Evolutionary conservation across 2,113 vertebrate species (phyloP), one percentile per base, ranked within the genome.

Genomic region (Herpailurus yagouaroundi): DNA sequence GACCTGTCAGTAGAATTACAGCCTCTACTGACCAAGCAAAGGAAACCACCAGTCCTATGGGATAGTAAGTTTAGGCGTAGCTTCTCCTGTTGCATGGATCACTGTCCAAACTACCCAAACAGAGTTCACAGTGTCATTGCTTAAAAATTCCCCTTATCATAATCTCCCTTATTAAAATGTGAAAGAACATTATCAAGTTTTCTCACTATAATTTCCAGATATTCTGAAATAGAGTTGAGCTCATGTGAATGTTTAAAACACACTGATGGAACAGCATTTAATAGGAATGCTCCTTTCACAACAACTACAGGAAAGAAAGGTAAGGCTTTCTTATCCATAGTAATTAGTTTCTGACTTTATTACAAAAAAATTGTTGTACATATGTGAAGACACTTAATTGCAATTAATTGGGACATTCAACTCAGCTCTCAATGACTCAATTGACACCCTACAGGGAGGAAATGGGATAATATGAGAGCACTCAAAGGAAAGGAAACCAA

Each of bases 261-360:
- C 31, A 71, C 36, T 91, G 7, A 93, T 64, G 48, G 52, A 91
- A 74, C 19, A 89, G 8, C 60, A 76, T n/a, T 91, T 97, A 57
- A 82, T 36, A 94, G 55, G 21, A 95, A 83, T 23, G 15, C 1
- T 95, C 1, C 55, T 92, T 85, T 27, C 45, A 45, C 45, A 87
- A 82, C 10, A 76, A 82, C 33, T 69, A 36, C 19, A 76, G 41
- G 29, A 76, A 91, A 27, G 25, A 77, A 92, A 93, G 3, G 81
- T 60, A 95, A 74, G 33, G 1, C 0, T 25, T 79, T 73, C 23
- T 68, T 87, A 66, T 81, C 33, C 82, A 82, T 29, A 94, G 45
- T 83, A 97, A 89, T 12, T 60, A 1, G 82, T 83, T 94, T 76
- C 81, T 94, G 63, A 29, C 63, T 76, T 93, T 89, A 84, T 88